phyloP scores from a whole-genome alignment of 2,888 invertebrate genomes.

The Marronus borbonicus region DNA sequence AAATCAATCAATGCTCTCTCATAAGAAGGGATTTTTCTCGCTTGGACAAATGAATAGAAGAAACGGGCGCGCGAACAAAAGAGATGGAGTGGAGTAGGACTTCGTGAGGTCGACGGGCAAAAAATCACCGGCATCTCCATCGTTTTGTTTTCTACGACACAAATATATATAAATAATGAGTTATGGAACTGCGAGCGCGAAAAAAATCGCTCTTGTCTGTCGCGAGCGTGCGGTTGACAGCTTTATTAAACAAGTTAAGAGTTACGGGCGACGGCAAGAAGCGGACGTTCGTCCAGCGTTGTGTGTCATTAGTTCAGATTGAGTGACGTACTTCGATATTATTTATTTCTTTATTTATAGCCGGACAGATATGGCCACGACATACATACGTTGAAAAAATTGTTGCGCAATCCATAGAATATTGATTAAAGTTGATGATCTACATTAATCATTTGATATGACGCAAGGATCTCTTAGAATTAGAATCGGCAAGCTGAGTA shows the following conservation, averaged over 20 bases:
- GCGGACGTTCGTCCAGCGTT: neutral
- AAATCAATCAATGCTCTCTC: constrained; percentile 45
- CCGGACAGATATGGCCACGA: too few species aligned
- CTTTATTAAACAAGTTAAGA: constrained; percentile 39
- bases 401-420: too few species aligned
- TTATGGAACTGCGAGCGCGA: constrained; percentile 27
- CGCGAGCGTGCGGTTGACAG: constrained; percentile 29
- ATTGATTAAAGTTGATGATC: too few species aligned
- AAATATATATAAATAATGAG: constrained; percentile 41
- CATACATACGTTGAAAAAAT: too few species aligned
- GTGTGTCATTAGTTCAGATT: constrained; percentile 27
- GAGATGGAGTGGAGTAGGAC: constrained; percentile 20
- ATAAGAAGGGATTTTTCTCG: constrained; percentile 43
- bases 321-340: constrained; percentile 12
- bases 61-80: constrained; percentile 1
- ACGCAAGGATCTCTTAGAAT: too few species aligned
- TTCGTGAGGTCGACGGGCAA: constrained; percentile 17
- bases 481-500: too few species aligned
- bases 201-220: constrained; percentile 35
- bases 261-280: constrained; percentile 22
- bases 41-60: constrained; percentile 33
- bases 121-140: constrained; percentile 25
- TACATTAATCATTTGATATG: too few species aligned
- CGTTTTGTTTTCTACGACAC: constrained; percentile 9
- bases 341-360: constrained; percentile 3